These are phyloP conservation scores for Ladona fulva DNA, from an alignment of 1,140 invertebrate species.

Conservation along the genomic window DNA sequence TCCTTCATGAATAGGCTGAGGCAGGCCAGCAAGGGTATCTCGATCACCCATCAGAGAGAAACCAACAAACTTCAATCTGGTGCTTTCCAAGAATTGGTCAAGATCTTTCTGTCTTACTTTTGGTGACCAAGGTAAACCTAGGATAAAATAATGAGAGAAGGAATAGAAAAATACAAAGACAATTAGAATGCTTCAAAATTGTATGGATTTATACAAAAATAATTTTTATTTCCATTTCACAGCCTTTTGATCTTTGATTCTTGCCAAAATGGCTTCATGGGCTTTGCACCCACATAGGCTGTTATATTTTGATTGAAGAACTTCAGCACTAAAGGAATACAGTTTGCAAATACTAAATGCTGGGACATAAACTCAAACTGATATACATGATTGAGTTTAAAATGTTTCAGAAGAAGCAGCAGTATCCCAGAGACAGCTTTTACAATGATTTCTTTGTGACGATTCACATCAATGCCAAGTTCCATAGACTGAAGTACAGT, in stretches of 20 bases:
- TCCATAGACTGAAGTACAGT: constrained; percentile 96
- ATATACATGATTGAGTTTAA: constrained; percentile 98
- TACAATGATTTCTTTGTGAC: constrained; percentile 98
- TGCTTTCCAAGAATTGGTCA: constrained; percentile 82
- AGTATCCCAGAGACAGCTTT: constrained; percentile 95
- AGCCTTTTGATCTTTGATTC: too few relatives aligned
- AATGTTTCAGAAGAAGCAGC: constrained; percentile 90
- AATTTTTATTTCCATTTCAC: not conserved
- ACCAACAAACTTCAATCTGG: constrained; percentile 90
- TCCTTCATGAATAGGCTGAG: constrained; percentile 91
- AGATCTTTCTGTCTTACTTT: constrained; percentile 94
- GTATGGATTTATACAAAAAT: not conserved
- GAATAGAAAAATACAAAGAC: not conserved
- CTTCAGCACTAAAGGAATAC: constrained; percentile 95
- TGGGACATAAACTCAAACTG: constrained; percentile 99
- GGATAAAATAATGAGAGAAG: constrained; percentile 12
- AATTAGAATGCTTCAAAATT: too few relatives aligned
- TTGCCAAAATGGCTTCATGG: constrained; percentile 64
- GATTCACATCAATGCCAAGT: constrained; percentile 91
- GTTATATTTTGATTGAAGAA: constrained; percentile 99
- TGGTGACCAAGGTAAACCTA: constrained; percentile 83
- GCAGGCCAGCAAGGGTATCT: constrained; percentile 82
- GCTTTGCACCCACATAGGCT: constrained; percentile 90
- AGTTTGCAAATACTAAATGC: constrained; percentile 98
- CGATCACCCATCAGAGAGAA: constrained; percentile 77